Evolutionary conservation across 2,797 vertebrate species (phyloP), one percentile per base, ranked within the genome.

Genomic region (Falco concolor): DNA sequence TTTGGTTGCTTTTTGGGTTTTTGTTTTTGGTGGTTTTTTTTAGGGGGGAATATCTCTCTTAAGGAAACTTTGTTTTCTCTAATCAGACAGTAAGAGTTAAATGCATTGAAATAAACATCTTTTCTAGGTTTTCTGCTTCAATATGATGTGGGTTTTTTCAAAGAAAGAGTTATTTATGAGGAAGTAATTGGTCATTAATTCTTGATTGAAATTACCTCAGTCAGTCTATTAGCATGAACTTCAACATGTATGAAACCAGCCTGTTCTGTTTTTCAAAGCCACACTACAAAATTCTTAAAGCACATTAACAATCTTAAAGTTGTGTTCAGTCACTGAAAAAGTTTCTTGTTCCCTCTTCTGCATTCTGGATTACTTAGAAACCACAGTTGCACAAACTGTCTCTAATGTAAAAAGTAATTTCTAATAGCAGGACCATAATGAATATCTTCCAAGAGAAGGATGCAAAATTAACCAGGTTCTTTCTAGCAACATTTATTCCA

Each of bases 1-100:
- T 30, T 56, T 32, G 24, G 40, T 40, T 40, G 40, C 3, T 40
- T 40, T 40, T 40, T 40, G 40, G 12, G 12, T 6, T 12, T 40
- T 40, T 40, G 40, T 40, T 40, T 40, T 38, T 38, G 38, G 38
- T 38, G 38, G 38, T 6, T 63, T 38, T 18, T 45, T 53, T 61
- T n/a, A 12, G 2, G 25, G 5, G 1, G 10, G 5, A 16, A 8
- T 2, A 8, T 23, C 7, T 65, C 10, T 64, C 1, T 47, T 68
- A 60, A 36, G 21, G 32, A 76, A 50, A 47, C 8, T 67, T 80
- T 47, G 0, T 73, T 76, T 81, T 54, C 40, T 11, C 15, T 79
- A 23, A 47, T 20, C 25, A 73, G 27, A 25, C 3, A 57, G 27
- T 17, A 50, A n/a, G 25, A 72, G 20, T 61, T 84, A 81, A 56